Evolutionary conservation across 2,113 vertebrate genomes (phyloP), one percentile per base, ranked within the genome.

Genomic region (Okapia johnstoni): DNA sequence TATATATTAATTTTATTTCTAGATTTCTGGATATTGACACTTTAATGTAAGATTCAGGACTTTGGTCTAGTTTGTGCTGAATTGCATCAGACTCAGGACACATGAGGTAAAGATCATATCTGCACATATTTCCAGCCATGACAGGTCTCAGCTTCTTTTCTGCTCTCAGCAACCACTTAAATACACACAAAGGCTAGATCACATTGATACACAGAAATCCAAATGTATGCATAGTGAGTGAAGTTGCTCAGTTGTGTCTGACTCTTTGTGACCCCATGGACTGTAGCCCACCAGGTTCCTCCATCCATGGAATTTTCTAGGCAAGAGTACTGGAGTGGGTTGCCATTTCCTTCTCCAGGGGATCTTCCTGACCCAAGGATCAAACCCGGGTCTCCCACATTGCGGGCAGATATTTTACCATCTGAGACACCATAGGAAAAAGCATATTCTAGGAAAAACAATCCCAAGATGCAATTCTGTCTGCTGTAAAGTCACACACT

Each of bases 401-500:
- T 40, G 10, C 2, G 11, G n/a, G 19, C n/a, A 73, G n/a, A 73
- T 5, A 3, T 40, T 73, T 73, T 40, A 73, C 66, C 19, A 23
- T 40, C 36, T 73, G 23, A 40, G 11, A 19, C 66, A 73, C 19
- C n/a, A 40, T 23, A 94, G 57, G n/a, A 30, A 52, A 88, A 85
- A 85, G 11, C 28, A 25, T 12, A 1, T 79, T 33, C 61, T 48
- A 54, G 92, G 40, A 57, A 36, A 97, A 66, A 54, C 10, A n/a
- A 25, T 55, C 43, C 66, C 13, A 15, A 77, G n/a, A 87, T 77
- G 23, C 12, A 11, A 90, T 93, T 77, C 88, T 60, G 19, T 73
- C 57, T 58, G 25, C 12, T 58, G 3, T 66, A 90, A 93, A 93
- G 19, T 84, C 13, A 28, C 54, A 90, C 83, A 90, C 60, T 93